These are phyloP conservation scores for Balearica regulorum DNA, from an alignment of 2,797 vertebrate genomes.

Conservation along the genomic window DNA sequence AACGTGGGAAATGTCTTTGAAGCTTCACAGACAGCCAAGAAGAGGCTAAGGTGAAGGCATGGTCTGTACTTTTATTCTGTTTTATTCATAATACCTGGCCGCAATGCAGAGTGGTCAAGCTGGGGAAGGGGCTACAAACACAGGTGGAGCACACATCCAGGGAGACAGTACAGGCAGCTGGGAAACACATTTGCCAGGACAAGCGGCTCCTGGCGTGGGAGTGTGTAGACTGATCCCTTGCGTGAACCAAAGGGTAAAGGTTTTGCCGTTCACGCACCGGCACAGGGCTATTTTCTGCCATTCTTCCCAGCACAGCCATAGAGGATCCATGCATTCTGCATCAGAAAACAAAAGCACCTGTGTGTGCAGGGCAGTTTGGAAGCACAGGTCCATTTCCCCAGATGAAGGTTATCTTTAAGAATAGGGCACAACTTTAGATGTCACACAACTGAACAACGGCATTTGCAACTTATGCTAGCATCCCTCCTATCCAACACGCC, in stretches of 20 bases:
- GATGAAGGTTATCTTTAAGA: not conserved
- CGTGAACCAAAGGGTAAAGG: not conserved
- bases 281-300: not conserved
- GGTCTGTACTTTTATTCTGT: not conserved
- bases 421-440: not conserved
- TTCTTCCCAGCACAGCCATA: not conserved
- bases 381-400: not conserved
- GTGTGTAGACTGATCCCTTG: not conserved
- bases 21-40: not conserved
- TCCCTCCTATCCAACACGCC: not conserved
- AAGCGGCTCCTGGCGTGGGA: not conserved
- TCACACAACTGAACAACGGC: not conserved
- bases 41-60: not conserved
- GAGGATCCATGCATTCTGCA: not conserved
- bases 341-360: not conserved
- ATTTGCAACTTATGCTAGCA: not conserved
- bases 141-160: not conserved
- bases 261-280: not conserved
- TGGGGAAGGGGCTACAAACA: not conserved
- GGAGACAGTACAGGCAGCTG: not conserved
- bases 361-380: fast-evolving
- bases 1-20: not conserved
- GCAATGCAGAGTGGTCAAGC: not conserved
- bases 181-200: not conserved
- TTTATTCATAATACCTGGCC: fast-evolving